These are phyloP conservation scores for Microtus pennsylvanicus DNA, from an alignment of 2,113 vertebrate genomes.

Conservation along the genomic window DNA sequence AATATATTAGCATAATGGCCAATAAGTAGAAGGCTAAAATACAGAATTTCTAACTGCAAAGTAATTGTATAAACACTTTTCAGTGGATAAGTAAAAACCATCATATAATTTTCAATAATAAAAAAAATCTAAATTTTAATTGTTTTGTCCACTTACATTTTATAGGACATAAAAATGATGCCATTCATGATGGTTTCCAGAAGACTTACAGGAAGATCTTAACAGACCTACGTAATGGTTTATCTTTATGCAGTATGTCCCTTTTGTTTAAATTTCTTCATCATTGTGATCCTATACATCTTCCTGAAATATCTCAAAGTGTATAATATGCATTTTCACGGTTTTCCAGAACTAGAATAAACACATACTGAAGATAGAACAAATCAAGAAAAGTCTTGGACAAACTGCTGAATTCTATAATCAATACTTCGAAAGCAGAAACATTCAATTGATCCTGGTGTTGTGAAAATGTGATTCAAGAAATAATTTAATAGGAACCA, in stretches of 20 bases:
- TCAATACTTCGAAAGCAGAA: neutral
- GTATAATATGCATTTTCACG: neutral
- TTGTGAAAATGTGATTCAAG: neutral
- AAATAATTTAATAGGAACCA: neutral
- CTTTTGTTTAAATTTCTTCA: slow-evolving; percentile 40
- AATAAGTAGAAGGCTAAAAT: neutral
- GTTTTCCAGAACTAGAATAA: neutral
- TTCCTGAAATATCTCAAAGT: slow-evolving; percentile 1
- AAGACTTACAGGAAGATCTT: neutral
- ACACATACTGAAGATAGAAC: neutral
- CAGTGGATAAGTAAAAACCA: neutral
- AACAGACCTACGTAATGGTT: neutral
- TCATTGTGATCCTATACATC: neutral
- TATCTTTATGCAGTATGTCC: slow-evolving; percentile 33
- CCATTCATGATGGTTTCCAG: neutral
- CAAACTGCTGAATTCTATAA: neutral
- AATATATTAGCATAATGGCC: neutral
- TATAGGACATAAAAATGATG: neutral
- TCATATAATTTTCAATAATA: neutral
- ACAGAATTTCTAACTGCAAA: neutral
- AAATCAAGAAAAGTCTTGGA: neutral
- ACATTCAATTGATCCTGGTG: neutral
- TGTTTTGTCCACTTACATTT: slow-evolving; percentile 12
- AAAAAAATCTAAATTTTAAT: slow-evolving; percentile 4
- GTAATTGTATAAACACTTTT: neutral